Base-by-base conservation (phyloP, 2,888 invertebrate species). In the Pseudolycoriella hygida region DNA sequence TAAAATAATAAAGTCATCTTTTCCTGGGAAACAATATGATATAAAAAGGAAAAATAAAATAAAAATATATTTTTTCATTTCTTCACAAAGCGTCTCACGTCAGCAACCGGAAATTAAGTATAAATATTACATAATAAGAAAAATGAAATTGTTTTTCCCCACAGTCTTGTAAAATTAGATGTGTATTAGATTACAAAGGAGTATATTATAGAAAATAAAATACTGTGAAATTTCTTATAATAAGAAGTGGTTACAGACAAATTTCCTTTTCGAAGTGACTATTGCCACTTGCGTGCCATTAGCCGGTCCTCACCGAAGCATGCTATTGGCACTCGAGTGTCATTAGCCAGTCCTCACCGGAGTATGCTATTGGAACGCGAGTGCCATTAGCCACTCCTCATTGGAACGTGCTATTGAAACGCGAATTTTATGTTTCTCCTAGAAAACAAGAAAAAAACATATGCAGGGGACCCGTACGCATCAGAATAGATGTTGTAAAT, bases 141-240 rank as follows among this genome's bases (percentile, higher is more conserved):
- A 25, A 40, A 40, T 11, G 18, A 40, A 40, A 40, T 40, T 40
- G 40, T 40, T 40, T 40, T 40, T 40, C 40, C 40, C 40, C 17
- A 40, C 15, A 40, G 40, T 18, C 40, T 40, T 40, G 40, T 40
- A 40, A 40, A 40, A 40, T 40, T 40, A 40, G 40, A 40, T 40
- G 40, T 40, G 40, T 40, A 40, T 40, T 40, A 17, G 40, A 40
- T 40, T 40, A 40, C 19, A 40, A 40, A 40, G 18, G 18, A 40
- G 18, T 18, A 40, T 8, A 40, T 18, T 14, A 34, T 34, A 12
- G 34, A 34, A 34, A 34, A 14, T 8, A 34, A 34, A 34, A 34
- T 34, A 34, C 34, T 34, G 34, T 10, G 34, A 34, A 34, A 34
- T 34, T 34, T 12, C 15, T 8, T 12, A 34, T 34, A 34, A 34